Conservation (phyloP, 2,888 invertebrate genomes). For the Trisateles emortualis region DNA sequence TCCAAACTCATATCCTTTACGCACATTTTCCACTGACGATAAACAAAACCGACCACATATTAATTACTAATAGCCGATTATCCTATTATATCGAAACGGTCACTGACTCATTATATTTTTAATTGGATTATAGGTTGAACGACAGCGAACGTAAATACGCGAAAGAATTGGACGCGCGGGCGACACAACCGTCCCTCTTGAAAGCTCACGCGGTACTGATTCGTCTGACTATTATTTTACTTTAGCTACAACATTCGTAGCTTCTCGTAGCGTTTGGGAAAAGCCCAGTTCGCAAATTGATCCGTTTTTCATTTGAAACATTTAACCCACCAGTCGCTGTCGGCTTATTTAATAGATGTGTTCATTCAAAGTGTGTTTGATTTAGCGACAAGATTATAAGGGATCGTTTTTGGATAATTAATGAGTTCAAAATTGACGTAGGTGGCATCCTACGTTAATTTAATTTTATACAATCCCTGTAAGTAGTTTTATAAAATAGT, state of each 20-base stretch:
- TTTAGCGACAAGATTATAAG: constrained; percentile 29
- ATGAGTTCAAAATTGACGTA: constrained; percentile 16
- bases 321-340: background rate
- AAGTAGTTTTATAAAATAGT: too few species aligned
- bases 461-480: background rate
- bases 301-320: constrained; percentile 40
- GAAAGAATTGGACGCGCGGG: constrained; percentile 34
- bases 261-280: constrained; percentile 59
- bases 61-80: constrained; percentile 63
- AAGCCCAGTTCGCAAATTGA: constrained; percentile 65
- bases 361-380: constrained; percentile 28
- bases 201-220: constrained; percentile 71
- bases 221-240: constrained; percentile 26
- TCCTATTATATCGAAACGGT: constrained; percentile 61
- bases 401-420: constrained; percentile 20
- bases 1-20: constrained; percentile 75
- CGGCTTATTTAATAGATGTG: constrained; percentile 19
- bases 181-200: constrained; percentile 46
- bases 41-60: constrained; percentile 60
- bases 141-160: constrained; percentile 72
- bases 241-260: constrained; percentile 55
- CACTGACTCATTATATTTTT: constrained; percentile 66
- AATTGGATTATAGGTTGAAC: constrained; percentile 77
- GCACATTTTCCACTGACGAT: constrained; percentile 68
- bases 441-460: constrained; percentile 9